Base-by-base conservation (phyloP, 2,797 vertebrate species). In the Sebastes alutus region DNA sequence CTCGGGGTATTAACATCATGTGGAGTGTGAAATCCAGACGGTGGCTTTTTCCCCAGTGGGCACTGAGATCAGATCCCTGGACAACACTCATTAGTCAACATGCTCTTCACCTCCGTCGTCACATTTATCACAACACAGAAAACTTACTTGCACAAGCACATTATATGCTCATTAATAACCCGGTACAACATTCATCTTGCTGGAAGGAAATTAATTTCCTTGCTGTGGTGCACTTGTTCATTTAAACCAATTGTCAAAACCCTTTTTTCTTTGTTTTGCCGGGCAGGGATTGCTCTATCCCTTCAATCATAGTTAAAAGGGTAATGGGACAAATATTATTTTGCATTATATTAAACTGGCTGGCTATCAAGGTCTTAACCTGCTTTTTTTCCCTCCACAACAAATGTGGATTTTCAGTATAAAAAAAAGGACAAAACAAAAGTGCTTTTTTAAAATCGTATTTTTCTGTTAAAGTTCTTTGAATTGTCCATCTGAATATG, bases 71-170 rank as follows among this genome's bases (percentile, higher is more conserved):
- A 97, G 96, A 88, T 94, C 94, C 95, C 96, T 89, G 95, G 94
- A 93, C 94, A 94, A 85, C 90, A 94, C 94, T 97, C 96, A 96
- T 97, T 97, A 98, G 93, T 97, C 96, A 97, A 97, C 94, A 95
- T 96, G 96, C 96, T 97, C 96, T 94, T 97, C 96, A 92, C 93
- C 86, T 74, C 92, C 91, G 80, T 95, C 93, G 90, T 94, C 96
- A 95, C 97, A 99, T 99, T 97, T 94, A 98, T 99, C 98, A 98
- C 93, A 94, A 91, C 96, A 95, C 94, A 94, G 94, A 95, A 95
- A 97, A 97, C 96, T 96, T 96, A 95, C 95, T 96, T 96, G 96
- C 97, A 97, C 96, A 96, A 96, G 94, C 96, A 93, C 82, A 89
- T 92, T 95, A 94, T 95, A 95, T 96, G 96, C 97, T 97, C 97